Evolutionary conservation across 2,797 vertebrate species (phyloP).

Genomic region (Rhodeus uyekii): DNA sequence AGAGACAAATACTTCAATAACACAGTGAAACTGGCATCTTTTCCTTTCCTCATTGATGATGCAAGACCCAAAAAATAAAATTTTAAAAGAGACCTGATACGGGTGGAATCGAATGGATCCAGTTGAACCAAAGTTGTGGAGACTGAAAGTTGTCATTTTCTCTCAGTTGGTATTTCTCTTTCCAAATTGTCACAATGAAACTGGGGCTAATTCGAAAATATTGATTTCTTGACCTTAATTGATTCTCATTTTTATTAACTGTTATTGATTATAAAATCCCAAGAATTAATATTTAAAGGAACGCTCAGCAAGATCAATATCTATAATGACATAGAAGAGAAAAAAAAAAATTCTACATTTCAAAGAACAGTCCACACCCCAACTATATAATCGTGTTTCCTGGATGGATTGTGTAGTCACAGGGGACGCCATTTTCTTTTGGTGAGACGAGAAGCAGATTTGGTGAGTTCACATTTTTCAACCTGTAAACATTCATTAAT

Average conservation of each 20-base stretch:
- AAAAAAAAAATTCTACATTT: no score
- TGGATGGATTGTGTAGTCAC: no score
- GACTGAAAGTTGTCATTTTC: neutral
- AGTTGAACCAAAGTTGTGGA: neutral
- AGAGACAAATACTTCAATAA: slow-evolving; percentile 13
- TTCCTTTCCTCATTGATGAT: neutral
- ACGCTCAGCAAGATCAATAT: neutral
- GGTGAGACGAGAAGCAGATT: no score
- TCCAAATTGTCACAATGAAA: neutral
- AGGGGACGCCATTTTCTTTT: no score
- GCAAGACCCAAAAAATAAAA: neutral
- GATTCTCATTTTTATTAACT: neutral
- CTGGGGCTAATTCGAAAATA: neutral
- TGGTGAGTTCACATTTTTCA: no score
- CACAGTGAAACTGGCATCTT: neutral
- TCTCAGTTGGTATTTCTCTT: neutral
- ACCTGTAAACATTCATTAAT: no score
- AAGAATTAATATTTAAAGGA: neutral
- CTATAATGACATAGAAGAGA: no score
- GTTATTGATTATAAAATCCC: neutral
- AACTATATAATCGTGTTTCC: no score
- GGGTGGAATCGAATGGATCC: neutral
- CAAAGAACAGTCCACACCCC: no score
- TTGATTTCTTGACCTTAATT: neutral
- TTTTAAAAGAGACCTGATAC: neutral